Base-by-base conservation (phyloP, 1,140 invertebrate genomes). In the Leguminivora glycinivorella region DNA sequence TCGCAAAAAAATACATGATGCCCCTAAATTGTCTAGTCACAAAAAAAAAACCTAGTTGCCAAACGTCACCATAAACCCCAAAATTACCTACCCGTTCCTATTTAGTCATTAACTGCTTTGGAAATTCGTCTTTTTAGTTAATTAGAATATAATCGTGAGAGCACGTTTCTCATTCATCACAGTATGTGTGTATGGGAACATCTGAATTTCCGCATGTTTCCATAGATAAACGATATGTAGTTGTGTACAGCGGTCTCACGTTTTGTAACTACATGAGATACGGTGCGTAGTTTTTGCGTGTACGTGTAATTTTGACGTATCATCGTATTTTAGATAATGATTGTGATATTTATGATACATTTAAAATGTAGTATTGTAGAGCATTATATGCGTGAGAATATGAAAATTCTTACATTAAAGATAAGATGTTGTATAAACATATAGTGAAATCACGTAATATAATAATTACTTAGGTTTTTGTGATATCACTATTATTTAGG, bases 271-370 rank as follows among this genome's bases (percentile, higher is more conserved):
- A 22, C 4, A 7, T 22, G 47, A 52, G 47, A 52, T 52, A 52
- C 17, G 47, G 9, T 52, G 47, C 47, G 47, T 52, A 52, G n/a
- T 52, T 52, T 52, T 52, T 52, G 47, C 47, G 47, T 52, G 47
- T 52, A 22, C 47, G 19, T 52, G 19, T 52, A 22, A 6, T 52
- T 52, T 22, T 10, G 47, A 52, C 22, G 47, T 52, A 19, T 52
- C 47, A 52, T 52, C 47, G 22, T 52, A 22, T 52, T 52, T 52
- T 52, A 22, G 43, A 52, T 52, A 22, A 52, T 22, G 6, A 52
- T 52, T 9, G 17, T 52, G 19, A 52, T 43, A 38, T 38, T 47
- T 47, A 47, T 47, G n/a, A 47, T 47, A 47, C n/a, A n/a, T n/a
- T 47, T 47, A 47, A 47, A 38, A 14, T 14, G 12, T 38, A 38